These are phyloP conservation scores for Streptopelia turtur DNA, from an alignment of 2,797 vertebrate species.

Conservation along the genomic window DNA sequence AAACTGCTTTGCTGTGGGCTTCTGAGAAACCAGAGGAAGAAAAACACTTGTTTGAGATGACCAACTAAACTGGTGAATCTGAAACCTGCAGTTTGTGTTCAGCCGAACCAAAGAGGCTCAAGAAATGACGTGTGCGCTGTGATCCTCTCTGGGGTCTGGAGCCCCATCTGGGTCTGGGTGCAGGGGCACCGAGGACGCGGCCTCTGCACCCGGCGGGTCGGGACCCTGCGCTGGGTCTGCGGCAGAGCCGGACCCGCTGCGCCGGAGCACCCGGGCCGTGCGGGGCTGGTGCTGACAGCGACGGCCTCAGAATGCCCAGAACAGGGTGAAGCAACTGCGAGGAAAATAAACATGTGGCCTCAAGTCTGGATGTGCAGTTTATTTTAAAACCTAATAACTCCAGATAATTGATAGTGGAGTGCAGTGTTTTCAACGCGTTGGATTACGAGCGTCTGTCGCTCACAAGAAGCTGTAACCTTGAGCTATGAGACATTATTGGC, in stretches of 20 bases:
- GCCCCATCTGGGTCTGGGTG: not conserved
- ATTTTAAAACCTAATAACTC: constrained; percentile 60
- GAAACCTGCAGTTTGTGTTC: not conserved
- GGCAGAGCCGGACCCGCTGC: not conserved
- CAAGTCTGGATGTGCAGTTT: constrained; percentile 22
- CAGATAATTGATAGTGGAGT: constrained; percentile 60
- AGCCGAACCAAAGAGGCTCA: not conserved
- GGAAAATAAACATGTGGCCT: not conserved
- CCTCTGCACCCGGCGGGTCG: fast-evolving
- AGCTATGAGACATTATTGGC: constrained; percentile 80
- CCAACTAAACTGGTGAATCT: not conserved
- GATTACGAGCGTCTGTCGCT: constrained; percentile 66
- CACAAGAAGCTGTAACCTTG: constrained; percentile 81
- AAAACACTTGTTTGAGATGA: constrained; percentile 24
- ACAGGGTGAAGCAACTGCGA: not conserved
- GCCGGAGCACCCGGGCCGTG: not conserved
- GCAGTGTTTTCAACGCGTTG: constrained; percentile 44
- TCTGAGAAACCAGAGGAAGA: not conserved
- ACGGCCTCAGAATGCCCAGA: not conserved
- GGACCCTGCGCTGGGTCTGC: not conserved
- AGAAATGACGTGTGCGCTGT: not conserved
- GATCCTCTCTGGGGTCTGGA: not conserved
- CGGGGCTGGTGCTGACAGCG: too few relatives aligned
- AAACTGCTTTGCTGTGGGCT: not conserved
- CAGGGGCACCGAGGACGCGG: fast-evolving